Evolutionary conservation across 2,113 vertebrate genomes (phyloP).

Genomic region (Hippocampus barbouri): DNA sequence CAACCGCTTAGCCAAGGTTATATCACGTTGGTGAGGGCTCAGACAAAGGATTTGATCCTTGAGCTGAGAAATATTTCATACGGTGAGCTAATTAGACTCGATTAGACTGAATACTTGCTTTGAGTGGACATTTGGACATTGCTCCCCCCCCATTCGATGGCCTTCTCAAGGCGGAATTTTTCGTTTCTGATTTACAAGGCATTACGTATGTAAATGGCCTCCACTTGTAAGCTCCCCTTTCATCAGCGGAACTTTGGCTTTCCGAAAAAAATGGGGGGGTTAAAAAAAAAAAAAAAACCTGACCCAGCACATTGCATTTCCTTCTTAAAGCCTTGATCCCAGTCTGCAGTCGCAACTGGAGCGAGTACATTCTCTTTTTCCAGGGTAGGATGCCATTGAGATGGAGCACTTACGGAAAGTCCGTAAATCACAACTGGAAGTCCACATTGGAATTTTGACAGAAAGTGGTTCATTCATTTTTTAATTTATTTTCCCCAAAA

Average conservation of each 20-base stretch:
- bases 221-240: constrained; percentile 12
- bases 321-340: neutral
- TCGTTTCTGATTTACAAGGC: neutral
- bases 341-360: constrained; percentile 10
- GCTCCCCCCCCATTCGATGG: too few species aligned
- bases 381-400: constrained; percentile 22
- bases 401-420: constrained; percentile 25
- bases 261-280: neutral
- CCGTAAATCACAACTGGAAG: constrained; percentile 37
- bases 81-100: neutral
- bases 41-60: constrained; percentile 2
- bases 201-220: neutral
- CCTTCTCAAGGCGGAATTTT: too few species aligned
- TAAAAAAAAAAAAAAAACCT: neutral
- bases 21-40: neutral
- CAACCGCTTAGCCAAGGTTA: neutral
- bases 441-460: constrained; percentile 14
- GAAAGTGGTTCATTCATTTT: too few species aligned
- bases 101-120: neutral
- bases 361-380: constrained; percentile 31
- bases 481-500: too few species aligned
- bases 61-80: neutral
- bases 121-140: neutral
- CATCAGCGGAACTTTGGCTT: constrained; percentile 4
- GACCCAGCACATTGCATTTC: constrained; percentile 27